Evolutionary conservation across 2,797 vertebrate genomes (phyloP).

Genomic region (Protonibea diacanthus): DNA sequence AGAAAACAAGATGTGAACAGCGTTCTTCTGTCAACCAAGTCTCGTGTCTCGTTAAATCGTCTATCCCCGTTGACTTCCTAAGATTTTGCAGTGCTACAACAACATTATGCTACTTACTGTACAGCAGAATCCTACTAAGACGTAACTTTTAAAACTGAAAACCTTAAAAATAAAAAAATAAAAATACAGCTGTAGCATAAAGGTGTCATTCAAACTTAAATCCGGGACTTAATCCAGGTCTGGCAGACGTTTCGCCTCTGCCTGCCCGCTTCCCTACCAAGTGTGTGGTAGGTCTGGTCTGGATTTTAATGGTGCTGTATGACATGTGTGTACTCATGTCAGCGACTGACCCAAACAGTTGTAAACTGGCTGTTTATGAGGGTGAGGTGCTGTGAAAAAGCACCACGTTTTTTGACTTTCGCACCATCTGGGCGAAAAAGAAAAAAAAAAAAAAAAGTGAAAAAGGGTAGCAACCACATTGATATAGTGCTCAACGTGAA

Average conservation of each 20-base stretch:
- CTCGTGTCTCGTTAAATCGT: not conserved
- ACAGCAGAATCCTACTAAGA: constrained; percentile 3
- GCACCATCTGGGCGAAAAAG: constrained; percentile 63
- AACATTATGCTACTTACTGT: not conserved
- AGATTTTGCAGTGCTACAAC: not conserved
- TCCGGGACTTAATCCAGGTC: constrained; percentile 53
- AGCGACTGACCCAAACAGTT: constrained; percentile 80
- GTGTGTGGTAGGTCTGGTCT: constrained; percentile 78
- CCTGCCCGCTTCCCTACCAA: constrained; percentile 37
- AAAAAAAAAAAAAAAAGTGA: constrained; percentile 20
- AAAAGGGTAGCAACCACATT: constrained; percentile 13
- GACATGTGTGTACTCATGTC: constrained; percentile 82
- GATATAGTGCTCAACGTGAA: constrained; percentile 47
- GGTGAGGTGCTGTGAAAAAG: constrained; percentile 72
- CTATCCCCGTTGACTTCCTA: not conserved
- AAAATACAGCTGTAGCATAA: constrained; percentile 9
- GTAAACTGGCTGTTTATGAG: constrained; percentile 84
- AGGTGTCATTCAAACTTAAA: constrained; percentile 60
- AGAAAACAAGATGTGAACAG: not conserved
- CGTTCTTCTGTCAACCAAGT: not conserved
- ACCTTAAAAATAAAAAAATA: not conserved
- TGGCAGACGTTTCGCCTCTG: constrained; percentile 49
- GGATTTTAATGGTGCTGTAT: constrained; percentile 75
- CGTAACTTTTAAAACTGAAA: constrained; percentile 24
- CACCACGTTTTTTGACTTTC: constrained; percentile 68